Base-by-base conservation (phyloP, 2,113 vertebrate genomes). In the Sciurus niger region DNA sequence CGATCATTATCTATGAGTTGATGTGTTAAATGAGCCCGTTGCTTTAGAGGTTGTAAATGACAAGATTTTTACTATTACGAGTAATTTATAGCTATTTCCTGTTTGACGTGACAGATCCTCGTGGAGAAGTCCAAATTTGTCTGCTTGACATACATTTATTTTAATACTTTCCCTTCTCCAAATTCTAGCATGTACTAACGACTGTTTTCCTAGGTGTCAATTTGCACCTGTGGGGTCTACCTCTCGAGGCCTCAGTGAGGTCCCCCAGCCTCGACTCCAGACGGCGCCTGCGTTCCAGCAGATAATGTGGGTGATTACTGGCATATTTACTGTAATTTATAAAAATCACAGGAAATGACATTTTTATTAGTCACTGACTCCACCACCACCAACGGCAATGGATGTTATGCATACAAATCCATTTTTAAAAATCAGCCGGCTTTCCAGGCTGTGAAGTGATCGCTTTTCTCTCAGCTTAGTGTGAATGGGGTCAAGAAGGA, bases 281-380 rank as follows among this genome's bases (percentile, higher is more conserved):
- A 93, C 51, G 84, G 89, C 88, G 89, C 96, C 82, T 80, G 82
- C 34, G 20, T 94, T 73, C 94, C 65, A 92, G 86, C 86, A 55
- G 84, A 91, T 96, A 79, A 92, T 95, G 91, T 94, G 95, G 97
- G 92, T 93, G 95, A 96, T 97, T 94, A 95, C 94, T 25, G 88
- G 89, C 89, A 80, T 97, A 97, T 97, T 97, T 96, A 90, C 95
- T 93, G 93, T 88, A 95, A 97, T 97, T 97, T 93, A 93, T 97
- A 96, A 96, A 96, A 97, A 95, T 97, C 98, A 92, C 94, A 94
- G 95, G 95, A 96, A 97, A 92, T 95, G 97, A 96, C 97, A 94
- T 91, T 97, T 96, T 95, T 96, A 97, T 98, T 97, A 97, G 94
- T 96, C 95, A 90, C 90, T 18, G 95, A 95, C 94, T 93, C 83